A percentile compares a stretch with the other conserved stretches of the same genome.
These are phyloP conservation scores for Protobothrops mucrosquamatus DNA, from an alignment of 2,113 vertebrate genomes.

Conservation along the genomic window DNA sequence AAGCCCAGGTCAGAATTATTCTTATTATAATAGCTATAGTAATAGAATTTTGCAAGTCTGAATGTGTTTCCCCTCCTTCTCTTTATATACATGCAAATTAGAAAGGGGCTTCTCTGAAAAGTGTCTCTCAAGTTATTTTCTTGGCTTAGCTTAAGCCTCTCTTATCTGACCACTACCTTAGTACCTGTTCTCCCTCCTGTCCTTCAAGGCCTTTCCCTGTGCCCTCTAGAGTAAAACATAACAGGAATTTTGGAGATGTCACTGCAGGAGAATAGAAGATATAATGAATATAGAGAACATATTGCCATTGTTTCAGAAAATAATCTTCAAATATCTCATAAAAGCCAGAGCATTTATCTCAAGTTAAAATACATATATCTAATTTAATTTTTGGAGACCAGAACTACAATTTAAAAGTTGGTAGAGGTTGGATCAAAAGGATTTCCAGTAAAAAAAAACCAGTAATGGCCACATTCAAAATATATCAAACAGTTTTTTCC, in stretches of 20 bases:
- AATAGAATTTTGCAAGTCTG: neutral
- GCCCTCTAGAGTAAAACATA: neutral
- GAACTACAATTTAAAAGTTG: neutral
- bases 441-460: neutral
- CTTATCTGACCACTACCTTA: neutral
- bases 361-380: neutral
- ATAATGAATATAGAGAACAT: neutral
- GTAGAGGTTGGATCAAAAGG: neutral
- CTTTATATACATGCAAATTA: neutral
- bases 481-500: neutral
- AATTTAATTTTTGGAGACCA: neutral
- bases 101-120: neutral
- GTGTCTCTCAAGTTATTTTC: neutral
- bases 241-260: slow-evolving; percentile 18
- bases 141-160: neutral
- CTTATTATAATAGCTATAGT: neutral
- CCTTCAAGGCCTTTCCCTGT: neutral
- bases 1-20: neutral
- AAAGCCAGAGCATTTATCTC: neutral
- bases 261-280: neutral
- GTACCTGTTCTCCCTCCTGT: neutral
- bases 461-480: neutral
- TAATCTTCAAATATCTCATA: neutral
- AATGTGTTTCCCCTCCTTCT: neutral
- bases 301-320: neutral